These are phyloP conservation scores for Calephelis perditalis DNA, from an alignment of 2,888 invertebrate species.

Conservation along the genomic window DNA sequence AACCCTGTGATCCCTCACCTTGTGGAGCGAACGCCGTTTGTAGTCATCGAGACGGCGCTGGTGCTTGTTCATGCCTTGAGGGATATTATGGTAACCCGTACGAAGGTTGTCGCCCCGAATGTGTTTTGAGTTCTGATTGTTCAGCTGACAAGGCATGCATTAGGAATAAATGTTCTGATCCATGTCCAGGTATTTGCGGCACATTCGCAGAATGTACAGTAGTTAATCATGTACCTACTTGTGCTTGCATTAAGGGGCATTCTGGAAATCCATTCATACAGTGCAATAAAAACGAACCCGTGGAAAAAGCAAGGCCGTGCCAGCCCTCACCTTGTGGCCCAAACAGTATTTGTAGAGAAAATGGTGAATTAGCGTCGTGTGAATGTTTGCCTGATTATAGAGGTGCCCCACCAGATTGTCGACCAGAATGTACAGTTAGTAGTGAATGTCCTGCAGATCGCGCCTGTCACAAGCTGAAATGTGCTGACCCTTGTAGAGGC, in stretches of 20 bases:
- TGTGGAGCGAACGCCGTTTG: conserved; percentile 92
- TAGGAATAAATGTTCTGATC: conserved; percentile 90
- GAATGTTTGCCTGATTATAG: conserved; percentile 83
- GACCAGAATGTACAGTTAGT: conserved; percentile 87
- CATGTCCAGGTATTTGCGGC: conserved; percentile 92
- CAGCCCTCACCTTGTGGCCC: conserved; percentile 87
- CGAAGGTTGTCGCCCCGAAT: conserved; percentile 91
- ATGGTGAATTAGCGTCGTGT: conserved; percentile 85
- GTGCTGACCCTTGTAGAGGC: conserved; percentile 87
- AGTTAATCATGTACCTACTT: conserved; percentile 91
- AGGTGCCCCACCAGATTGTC: conserved; percentile 85
- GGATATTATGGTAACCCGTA: conserved; percentile 92
- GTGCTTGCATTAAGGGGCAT: conserved; percentile 85
- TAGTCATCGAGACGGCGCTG: conserved; percentile 86
- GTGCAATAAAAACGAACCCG: conserved; percentile 49
- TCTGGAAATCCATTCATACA: conserved; percentile 84
- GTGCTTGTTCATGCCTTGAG: conserved; percentile 87
- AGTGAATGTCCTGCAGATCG: conserved; percentile 86
- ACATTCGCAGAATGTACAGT: conserved; percentile 89
- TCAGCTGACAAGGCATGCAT: conserved; percentile 89
- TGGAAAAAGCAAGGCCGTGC: conserved; percentile 79
- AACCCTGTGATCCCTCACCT: conserved; percentile 91
- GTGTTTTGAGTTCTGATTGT: conserved; percentile 91
- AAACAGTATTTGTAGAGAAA: conserved; percentile 85
- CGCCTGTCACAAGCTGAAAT: conserved; percentile 88